These are phyloP conservation scores for Flexamia atlantica DNA, from an alignment of 2,888 invertebrate genomes.

Conservation along the genomic window DNA sequence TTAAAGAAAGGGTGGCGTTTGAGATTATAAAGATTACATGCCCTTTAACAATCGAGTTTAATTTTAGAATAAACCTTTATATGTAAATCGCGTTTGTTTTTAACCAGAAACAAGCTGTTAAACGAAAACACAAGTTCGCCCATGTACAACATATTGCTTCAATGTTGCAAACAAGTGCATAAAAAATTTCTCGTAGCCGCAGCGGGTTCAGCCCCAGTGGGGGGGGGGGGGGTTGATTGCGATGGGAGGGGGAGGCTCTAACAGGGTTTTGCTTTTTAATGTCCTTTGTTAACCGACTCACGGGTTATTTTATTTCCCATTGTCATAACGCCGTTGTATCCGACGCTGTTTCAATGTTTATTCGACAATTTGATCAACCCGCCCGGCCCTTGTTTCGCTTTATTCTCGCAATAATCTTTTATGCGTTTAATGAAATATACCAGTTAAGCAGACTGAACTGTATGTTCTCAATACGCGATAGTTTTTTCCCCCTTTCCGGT, in stretches of 20 bases:
- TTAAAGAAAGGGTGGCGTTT: too few relatives aligned
- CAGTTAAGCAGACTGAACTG: background rate
- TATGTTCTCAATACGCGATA: background rate
- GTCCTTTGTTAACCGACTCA: conserved; percentile 37
- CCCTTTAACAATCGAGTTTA: background rate
- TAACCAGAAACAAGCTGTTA: conserved; percentile 20
- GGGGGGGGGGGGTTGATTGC: conserved; percentile 14
- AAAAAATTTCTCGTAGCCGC: conserved; percentile 6
- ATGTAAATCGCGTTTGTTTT: background rate
- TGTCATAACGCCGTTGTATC: conserved; percentile 42
- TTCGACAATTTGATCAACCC: conserved; percentile 49
- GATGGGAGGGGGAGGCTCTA: background rate
- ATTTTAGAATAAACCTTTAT: background rate
- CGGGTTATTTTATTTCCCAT: conserved; percentile 42
- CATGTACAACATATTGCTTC: conserved; percentile 19
- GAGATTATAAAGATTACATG: background rate
- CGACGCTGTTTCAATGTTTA: conserved; percentile 43
- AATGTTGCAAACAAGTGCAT: conserved; percentile 11
- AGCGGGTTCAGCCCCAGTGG: background rate
- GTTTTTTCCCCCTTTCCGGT: background rate
- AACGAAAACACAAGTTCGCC: background rate
- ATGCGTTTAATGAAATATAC: conserved; percentile 12
- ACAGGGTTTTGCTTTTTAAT: conserved; percentile 52
- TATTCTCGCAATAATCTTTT: conserved; percentile 36
- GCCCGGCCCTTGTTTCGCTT: conserved; percentile 9